Evolutionary conservation across 2,888 invertebrate species (phyloP).

Genomic region (Xestia sexstrigata): DNA sequence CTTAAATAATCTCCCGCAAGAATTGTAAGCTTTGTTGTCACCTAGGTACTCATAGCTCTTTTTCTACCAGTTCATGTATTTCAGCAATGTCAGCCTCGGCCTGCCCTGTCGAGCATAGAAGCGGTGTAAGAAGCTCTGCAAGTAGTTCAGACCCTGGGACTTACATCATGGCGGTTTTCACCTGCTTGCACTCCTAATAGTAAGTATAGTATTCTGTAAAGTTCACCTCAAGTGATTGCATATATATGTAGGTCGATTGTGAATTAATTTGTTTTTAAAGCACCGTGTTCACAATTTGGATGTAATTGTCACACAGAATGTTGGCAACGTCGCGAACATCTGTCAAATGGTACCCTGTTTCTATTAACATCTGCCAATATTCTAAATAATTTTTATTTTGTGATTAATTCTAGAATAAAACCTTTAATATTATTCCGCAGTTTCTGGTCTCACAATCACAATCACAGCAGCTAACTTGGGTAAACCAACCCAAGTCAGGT

Average conservation of each 20-base stretch:
- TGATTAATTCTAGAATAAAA: neutral
- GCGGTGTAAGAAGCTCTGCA: neutral
- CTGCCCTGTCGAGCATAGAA: neutral
- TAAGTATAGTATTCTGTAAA: neutral
- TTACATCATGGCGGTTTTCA: neutral
- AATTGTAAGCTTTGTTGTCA: neutral
- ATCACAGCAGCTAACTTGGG: too few species aligned
- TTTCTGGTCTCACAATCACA: too few species aligned
- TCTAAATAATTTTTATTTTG: neutral
- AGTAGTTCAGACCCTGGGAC: slow-evolving; percentile 3
- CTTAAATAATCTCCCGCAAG: neutral
- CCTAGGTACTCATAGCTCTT: neutral
- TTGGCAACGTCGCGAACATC: neutral
- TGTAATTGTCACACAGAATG: neutral
- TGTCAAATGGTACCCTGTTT: neutral
- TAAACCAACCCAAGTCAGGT: too few species aligned
- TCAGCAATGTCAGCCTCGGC: slow-evolving; percentile 17
- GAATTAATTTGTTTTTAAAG: neutral
- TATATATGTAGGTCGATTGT: neutral
- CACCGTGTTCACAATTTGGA: neutral
- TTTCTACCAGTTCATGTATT: neutral
- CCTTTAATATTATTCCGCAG: too few species aligned
- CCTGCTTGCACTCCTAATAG: slow-evolving; percentile 4
- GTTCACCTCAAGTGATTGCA: neutral
- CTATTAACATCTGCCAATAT: neutral